Base-by-base conservation (phyloP, 2,113 vertebrate genomes). In the Peromyscus polionotus region DNA sequence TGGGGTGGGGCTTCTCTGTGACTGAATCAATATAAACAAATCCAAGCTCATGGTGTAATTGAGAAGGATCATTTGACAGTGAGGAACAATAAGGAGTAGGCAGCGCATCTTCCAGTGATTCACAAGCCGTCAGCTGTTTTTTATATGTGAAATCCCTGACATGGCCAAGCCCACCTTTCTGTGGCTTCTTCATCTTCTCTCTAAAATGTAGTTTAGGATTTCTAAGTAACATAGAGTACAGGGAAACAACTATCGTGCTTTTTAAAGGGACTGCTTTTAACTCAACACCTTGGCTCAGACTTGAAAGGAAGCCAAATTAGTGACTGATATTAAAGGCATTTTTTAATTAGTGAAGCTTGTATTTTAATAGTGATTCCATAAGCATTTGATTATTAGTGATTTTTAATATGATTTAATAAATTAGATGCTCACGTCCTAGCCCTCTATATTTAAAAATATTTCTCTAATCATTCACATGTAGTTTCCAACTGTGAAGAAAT, bases 351-450 rank as follows among this genome's bases (percentile, higher is more conserved):
- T 45, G 5, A 6, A 65, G 45, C 80, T 95, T 96, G 9, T 93
- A 72, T n/a, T 88, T 94, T 87, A 72, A 81, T 81, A 54, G 7
- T 59, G 75, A 84, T 90, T 59, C 45, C 16, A 5, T 75, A 73
- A 39, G 16, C 89, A 14, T 67, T 77, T 93, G 42, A 57, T 95
- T 89, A 68, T 13, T 87, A 51, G 59, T 91, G 14, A 79, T 45
- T 90, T 93, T 95, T 95, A 75, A 26, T 86, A 93, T 68, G 76
- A 89, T 45, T 79, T 95, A 88, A 92, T 72, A 90, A 93, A 68
- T 67, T 86, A 96, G 79, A 76, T 7, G 7, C 2, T 85, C 12
- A 76, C 67, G 51, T 85, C 42, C 81, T 76, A 86, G 36, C 26
- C 26, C 12, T 76, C 45, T 88, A 3, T 42, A 80, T 85, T 88